phyloP scores from a whole-genome alignment of 2,888 invertebrate species.

The Cheilosia impressa region DNA sequence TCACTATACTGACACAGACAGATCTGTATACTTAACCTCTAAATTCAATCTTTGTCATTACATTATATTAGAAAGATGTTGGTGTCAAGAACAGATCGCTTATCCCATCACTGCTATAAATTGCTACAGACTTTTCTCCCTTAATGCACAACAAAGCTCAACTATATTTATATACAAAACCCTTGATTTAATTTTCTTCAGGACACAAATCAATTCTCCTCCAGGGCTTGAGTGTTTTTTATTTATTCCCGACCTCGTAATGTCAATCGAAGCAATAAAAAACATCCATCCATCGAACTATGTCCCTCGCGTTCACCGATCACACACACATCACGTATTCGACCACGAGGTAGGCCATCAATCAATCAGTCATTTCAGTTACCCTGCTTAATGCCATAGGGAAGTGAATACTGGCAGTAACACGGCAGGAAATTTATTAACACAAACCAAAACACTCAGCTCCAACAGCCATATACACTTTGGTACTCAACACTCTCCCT shows the following conservation, averaged over 20 bases:
- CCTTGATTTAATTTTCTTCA: constrained; percentile 38
- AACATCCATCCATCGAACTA: constrained; percentile 3
- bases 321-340: constrained; percentile 47
- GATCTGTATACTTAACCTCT: too few species aligned
- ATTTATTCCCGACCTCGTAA: constrained; percentile 42
- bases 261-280: constrained; percentile 66
- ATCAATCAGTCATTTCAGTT: constrained; percentile 64
- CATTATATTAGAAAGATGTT: too few species aligned
- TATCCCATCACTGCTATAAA: too few species aligned
- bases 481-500: neutral
- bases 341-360: constrained; percentile 26
- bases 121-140: neutral
- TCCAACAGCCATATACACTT: constrained; percentile 17
- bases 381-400: constrained; percentile 4
- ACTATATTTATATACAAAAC: constrained; percentile 7
- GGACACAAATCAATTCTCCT: constrained; percentile 48
- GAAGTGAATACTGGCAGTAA: constrained; percentile 17
- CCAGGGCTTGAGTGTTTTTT: constrained; percentile 20
- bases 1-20: too few species aligned
- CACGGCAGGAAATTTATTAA: constrained; percentile 45
- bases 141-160: neutral
- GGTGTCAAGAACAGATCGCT: too few species aligned
- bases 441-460: constrained; percentile 43
- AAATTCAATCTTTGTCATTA: too few species aligned
- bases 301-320: neutral